Base-by-base conservation (phyloP, 2,888 invertebrate species). In the Ectropis crepuscularia region DNA sequence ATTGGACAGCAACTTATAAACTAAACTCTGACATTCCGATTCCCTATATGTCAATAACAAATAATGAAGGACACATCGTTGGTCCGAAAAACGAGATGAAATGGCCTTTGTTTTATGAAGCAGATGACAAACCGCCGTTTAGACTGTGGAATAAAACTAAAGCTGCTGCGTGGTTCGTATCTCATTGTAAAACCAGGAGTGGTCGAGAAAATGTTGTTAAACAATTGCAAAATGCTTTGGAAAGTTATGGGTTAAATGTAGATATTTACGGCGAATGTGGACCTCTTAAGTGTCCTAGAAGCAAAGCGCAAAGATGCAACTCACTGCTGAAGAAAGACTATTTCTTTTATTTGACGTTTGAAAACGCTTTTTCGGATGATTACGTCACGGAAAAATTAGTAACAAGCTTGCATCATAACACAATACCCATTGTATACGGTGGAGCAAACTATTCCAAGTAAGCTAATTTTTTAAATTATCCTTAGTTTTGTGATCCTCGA, bases 281-380 rank as follows among this genome's bases (percentile, higher is more conserved):
- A 0, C 69, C 73, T 0, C 67, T 85, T 0, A 68, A 72, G 9
- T 92, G 92, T 63, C 79, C 87, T 0, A 76, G 71, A 61, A 43
- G 73, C 0, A 69, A 66, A 5, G 70, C 75, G n/a, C 54, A 74
- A 0, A 76, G 75, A 12, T 93, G 92, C 63, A 76, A 84, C 57
- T 67, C 62, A 37, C 79, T 86, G 71, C 65, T 94, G 49, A 91
- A 94, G 67, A 86, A 81, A 10, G 91, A 95, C 61, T 96, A 96
- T 82, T 96, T 94, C 78, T 96, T 96, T 78, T 96, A 96, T 77
- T 82, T 96, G 67, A 88, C 94, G 0, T 95, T 96, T 75, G 96
- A 96, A 85, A 96, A 96, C 81, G 95, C 96, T 2, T 94, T 95
- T 71, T 95, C 95, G 73, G 88, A 88, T 53, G 92, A 92, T 70